Percentiles rank a stretch among this genome's conserved stretches.
These are phyloP conservation scores for Microchirus variegatus DNA, from an alignment of 2,797 vertebrate species.

Conservation along the genomic window DNA sequence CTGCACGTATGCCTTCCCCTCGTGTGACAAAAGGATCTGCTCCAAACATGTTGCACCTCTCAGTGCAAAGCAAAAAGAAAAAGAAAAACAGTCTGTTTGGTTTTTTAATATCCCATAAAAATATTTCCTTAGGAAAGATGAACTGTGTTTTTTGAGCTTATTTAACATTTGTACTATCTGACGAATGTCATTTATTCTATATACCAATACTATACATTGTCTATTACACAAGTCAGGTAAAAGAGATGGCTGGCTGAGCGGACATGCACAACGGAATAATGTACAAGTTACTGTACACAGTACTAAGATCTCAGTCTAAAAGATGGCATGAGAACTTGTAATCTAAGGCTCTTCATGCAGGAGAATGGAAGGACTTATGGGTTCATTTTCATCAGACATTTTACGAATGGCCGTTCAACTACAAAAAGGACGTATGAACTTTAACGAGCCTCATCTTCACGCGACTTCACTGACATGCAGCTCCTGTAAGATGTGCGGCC, in stretches of 20 bases:
- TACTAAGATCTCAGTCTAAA: conserved; percentile 57
- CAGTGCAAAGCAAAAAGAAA: conserved; percentile 67
- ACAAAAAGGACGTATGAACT: conserved; percentile 41
- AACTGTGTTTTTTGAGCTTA: conserved; percentile 68
- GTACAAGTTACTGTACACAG: conserved; percentile 64
- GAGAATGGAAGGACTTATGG: conserved; percentile 47
- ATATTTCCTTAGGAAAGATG: conserved; percentile 79
- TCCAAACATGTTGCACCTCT: conserved; percentile 70
- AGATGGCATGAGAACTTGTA: conserved; percentile 44
- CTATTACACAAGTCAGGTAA: conserved; percentile 68
- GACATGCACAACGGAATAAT: conserved; percentile 75
- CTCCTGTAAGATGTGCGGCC: conserved; percentile 76
- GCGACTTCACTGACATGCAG: conserved; percentile 74
- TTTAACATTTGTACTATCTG: conserved; percentile 67
- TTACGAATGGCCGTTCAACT: conserved; percentile 38
- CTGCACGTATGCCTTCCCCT: conserved; percentile 50
- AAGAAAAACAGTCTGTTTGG: conserved; percentile 44
- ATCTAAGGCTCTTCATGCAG: conserved; percentile 70
- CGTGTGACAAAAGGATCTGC: conserved; percentile 58
- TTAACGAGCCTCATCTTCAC: conserved; percentile 45
- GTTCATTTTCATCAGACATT: conserved; percentile 53
- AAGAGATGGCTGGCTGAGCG: conserved; percentile 59
- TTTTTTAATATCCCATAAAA: conserved; percentile 77
- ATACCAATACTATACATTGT: conserved; percentile 67
- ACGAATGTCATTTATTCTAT: conserved; percentile 54